Percentiles rank a stretch among this genome's conserved stretches.
Conservation (phyloP, 2,888 invertebrate species). For the Eulithis prunata region DNA sequence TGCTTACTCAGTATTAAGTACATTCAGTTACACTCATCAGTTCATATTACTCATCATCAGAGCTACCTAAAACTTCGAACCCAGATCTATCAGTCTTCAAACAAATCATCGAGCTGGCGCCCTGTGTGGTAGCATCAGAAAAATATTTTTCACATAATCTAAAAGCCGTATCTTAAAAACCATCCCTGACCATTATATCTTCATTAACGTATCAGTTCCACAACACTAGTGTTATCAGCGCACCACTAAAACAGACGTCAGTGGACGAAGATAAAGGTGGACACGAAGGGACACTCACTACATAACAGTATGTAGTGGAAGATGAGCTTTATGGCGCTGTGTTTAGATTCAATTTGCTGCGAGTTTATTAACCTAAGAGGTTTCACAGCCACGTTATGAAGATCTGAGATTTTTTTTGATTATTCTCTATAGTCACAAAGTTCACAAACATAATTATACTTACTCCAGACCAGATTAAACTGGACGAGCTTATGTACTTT, state of each 20-base stretch:
- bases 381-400: too few relatives aligned
- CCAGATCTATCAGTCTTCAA: too few relatives aligned
- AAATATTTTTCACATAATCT: slow-evolving; percentile 8
- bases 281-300: not conserved
- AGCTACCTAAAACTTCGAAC: too few relatives aligned
- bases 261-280: slow-evolving; percentile 10
- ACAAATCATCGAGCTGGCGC: not conserved
- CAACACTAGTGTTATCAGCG: slow-evolving; percentile 23
- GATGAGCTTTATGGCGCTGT: not conserved
- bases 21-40: too few relatives aligned
- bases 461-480: too few relatives aligned
- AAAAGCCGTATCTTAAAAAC: slow-evolving; percentile 19
- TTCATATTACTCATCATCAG: too few relatives aligned
- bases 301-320: not conserved
- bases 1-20: too few relatives aligned
- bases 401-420: too few relatives aligned
- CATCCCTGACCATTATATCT: slow-evolving; percentile 24
- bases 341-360: not conserved
- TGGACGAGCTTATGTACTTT: too few relatives aligned
- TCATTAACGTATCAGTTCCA: slow-evolving; percentile 24
- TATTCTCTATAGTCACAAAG: too few relatives aligned
- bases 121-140: slow-evolving; percentile 15
- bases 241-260: slow-evolving; percentile 34
- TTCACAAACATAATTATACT: too few relatives aligned
- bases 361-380: too few relatives aligned